Evolutionary conservation across 2,113 vertebrate genomes (phyloP).

Genomic region (Gobiocypris rarus): DNA sequence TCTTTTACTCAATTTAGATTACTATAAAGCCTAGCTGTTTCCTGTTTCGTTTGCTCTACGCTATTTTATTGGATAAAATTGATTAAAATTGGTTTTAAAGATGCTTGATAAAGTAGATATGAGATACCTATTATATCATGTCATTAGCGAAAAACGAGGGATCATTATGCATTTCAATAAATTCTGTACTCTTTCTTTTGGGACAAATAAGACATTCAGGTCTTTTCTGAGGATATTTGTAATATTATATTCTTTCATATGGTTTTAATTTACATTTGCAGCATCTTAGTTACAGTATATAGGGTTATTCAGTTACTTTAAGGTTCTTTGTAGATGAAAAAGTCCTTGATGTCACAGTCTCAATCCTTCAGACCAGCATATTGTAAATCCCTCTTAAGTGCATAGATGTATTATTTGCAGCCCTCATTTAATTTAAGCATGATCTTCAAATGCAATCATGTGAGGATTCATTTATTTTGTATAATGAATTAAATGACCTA

Average conservation of each 20-base stretch:
- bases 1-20: background rate
- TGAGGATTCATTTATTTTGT: background rate
- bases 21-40: background rate
- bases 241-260: background rate
- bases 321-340: background rate
- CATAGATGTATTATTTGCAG: too few relatives aligned
- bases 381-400: too few relatives aligned
- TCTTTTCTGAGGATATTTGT: background rate
- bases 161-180: background rate
- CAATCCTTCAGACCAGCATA: background rate
- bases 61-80: background rate
- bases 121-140: background rate
- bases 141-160: background rate
- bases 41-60: background rate
- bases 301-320: background rate
- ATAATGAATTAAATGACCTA: background rate
- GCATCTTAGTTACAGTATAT: background rate
- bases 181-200: background rate
- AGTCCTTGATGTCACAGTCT: background rate
- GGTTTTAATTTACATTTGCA: background rate
- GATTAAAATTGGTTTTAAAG: background rate
- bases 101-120: background rate
- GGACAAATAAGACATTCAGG: background rate
- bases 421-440: background rate
- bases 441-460: background rate